Percentiles rank a stretch among this genome's conserved stretches.
These are phyloP conservation scores for Plebejus melissa DNA, from an alignment of 2,888 invertebrate species.

Conservation along the genomic window DNA sequence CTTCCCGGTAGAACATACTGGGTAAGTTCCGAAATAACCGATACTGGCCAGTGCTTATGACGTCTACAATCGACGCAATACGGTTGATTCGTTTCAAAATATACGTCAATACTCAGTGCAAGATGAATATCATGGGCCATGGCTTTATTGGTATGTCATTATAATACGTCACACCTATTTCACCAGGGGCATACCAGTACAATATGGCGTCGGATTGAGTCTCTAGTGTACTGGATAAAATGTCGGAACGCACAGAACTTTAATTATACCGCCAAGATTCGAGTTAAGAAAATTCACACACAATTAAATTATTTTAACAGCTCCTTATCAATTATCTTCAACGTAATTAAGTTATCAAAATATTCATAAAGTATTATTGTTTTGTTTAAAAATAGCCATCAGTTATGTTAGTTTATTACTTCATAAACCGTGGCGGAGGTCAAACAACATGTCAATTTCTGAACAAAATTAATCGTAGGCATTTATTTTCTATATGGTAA, in stretches of 20 bases:
- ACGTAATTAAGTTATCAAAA: not conserved
- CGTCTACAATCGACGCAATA: too few relatives aligned
- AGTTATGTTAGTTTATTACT: not conserved
- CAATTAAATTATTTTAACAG: slow-evolving; percentile 6
- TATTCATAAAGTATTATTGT: not conserved
- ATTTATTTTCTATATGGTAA: slow-evolving; percentile 3
- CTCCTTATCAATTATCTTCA: slow-evolving; percentile 4
- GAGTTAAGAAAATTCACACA: not conserved
- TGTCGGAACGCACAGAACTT: not conserved
- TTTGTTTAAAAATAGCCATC: not conserved
- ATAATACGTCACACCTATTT: too few relatives aligned
- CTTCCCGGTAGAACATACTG: not conserved
- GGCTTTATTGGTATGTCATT: too few relatives aligned
- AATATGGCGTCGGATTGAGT: not conserved
- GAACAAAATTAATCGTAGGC: slow-evolving; percentile 12
- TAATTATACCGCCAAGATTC: not conserved
- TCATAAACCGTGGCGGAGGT: not conserved
- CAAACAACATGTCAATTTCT: slow-evolving; percentile 4
- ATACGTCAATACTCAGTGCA: too few relatives aligned
- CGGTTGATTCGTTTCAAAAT: too few relatives aligned
- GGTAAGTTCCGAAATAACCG: too few relatives aligned
- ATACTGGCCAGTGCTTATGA: too few relatives aligned
- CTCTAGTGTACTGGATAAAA: not conserved
- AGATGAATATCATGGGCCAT: too few relatives aligned
- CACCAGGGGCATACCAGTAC: not conserved